Conservation (phyloP, 2,888 invertebrate genomes). For the Zootermopsis nevadensis region DNA sequence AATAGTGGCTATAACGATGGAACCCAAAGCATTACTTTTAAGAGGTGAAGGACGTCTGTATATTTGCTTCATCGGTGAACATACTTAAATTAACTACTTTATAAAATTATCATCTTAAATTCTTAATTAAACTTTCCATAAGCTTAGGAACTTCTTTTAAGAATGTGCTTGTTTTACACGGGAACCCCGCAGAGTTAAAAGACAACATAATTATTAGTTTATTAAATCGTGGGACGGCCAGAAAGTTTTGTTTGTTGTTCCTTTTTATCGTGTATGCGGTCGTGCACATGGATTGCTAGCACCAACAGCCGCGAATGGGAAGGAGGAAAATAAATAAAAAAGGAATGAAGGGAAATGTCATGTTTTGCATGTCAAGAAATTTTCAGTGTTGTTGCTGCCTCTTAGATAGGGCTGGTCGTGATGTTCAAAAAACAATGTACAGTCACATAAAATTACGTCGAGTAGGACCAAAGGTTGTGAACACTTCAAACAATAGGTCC, state of each 20-base stretch:
- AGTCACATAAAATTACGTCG: neutral
- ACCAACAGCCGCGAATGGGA: neutral
- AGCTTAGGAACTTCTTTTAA: neutral
- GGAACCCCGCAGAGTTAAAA: constrained; percentile 34
- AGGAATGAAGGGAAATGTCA: neutral
- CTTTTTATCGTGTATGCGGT: neutral
- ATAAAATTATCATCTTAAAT: neutral
- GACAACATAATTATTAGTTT: constrained; percentile 49
- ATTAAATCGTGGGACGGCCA: constrained; percentile 44
- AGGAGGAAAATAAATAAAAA: neutral
- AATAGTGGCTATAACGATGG: neutral
- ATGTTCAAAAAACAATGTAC: neutral
- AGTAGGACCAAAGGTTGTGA: neutral
- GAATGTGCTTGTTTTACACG: neutral
- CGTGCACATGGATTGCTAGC: neutral
- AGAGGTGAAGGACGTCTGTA: neutral
- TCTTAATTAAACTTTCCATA: neutral
- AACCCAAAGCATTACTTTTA: neutral
- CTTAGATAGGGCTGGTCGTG: neutral
- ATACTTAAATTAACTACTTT: neutral
- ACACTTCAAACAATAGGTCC: too few relatives aligned
- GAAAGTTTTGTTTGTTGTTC: constrained; percentile 1
- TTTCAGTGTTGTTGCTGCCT: constrained; percentile 1
- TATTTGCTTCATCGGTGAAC: neutral
- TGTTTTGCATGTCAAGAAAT: constrained; percentile 24